Percentiles rank a stretch among this genome's conserved stretches.
phyloP scores from a whole-genome alignment of 2,888 invertebrate genomes.

The Phaedon cochleariae region DNA sequence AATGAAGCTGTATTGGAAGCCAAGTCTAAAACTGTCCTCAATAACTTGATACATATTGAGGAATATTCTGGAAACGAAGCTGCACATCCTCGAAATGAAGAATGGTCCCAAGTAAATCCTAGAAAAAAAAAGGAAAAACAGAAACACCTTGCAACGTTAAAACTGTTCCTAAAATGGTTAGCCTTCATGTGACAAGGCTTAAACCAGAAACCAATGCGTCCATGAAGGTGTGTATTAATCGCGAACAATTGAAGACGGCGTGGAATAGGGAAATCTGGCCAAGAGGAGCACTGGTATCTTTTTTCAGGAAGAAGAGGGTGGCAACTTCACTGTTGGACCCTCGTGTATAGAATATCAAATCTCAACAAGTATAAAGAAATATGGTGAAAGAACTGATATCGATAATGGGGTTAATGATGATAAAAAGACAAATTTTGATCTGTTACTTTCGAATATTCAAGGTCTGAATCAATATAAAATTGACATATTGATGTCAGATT shows the following conservation, averaged over 20 bases:
- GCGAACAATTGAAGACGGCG: slow-evolving; percentile 2
- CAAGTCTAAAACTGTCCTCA: slow-evolving; percentile 7
- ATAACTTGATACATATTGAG: slow-evolving; percentile 15
- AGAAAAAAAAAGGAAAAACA: slow-evolving; percentile 7
- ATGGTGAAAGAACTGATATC: slow-evolving; percentile 4
- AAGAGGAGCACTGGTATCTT: slow-evolving; percentile 7
- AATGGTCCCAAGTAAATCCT: slow-evolving; percentile 5
- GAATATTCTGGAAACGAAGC: background rate
- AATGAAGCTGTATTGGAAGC: slow-evolving; percentile 10
- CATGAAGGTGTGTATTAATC: too few relatives aligned
- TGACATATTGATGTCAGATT: slow-evolving; percentile 1
- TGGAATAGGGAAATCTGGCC: too few relatives aligned
- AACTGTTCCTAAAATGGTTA: slow-evolving; percentile 10
- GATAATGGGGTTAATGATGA: background rate
- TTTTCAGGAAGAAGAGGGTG: slow-evolving; percentile 4
- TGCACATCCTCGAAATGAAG: slow-evolving; percentile 5
- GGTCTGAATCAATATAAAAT: slow-evolving; percentile 14
- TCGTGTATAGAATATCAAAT: slow-evolving; percentile 11
- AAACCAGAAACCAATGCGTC: too few relatives aligned
- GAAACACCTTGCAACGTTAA: slow-evolving; percentile 5
- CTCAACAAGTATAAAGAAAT: background rate
- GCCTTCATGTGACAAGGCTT: slow-evolving; percentile 7
- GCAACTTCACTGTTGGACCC: slow-evolving; percentile 10
- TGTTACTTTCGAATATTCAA: slow-evolving; percentile 8
- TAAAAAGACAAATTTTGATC: slow-evolving; percentile 16